These are phyloP conservation scores for Aleiodes leptofemur DNA, from an alignment of 2,888 invertebrate genomes.

Conservation along the genomic window DNA sequence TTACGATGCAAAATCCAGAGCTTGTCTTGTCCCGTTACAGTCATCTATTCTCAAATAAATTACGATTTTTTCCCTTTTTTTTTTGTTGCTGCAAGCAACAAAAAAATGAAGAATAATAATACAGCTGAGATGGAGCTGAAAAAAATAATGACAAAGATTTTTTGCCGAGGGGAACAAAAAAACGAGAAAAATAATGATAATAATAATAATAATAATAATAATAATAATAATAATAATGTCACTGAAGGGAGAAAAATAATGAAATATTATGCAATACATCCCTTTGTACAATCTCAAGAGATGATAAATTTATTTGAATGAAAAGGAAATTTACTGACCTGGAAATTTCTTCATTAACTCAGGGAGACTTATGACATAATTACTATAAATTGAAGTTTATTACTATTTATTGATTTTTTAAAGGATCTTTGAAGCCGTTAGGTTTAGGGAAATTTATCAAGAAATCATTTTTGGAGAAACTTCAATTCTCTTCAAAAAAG, in stretches of 20 bases:
- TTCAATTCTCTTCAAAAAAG: no score
- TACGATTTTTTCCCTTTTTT: neutral
- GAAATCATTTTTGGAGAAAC: no score
- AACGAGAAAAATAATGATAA: neutral
- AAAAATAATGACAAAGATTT: slow-evolving; percentile 4
- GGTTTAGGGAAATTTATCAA: no score
- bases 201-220: neutral
- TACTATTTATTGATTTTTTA: no score
- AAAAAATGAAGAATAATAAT: slow-evolving; percentile 1
- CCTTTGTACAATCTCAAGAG: neutral
- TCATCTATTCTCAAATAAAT: slow-evolving; percentile 1
- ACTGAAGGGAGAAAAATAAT: neutral
- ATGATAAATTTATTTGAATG: neutral
- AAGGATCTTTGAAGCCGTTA: no score
- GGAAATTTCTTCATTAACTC: no score
- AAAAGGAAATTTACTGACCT: no score
- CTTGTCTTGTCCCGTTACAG: slow-evolving; percentile 27
- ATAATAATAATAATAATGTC: neutral
- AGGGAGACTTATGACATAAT: no score
- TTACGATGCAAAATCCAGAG: slow-evolving; percentile 30
- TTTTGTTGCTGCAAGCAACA: neutral
- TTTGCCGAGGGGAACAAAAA: neutral
- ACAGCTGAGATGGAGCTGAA: neutral
- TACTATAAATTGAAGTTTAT: no score
- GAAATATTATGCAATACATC: slow-evolving; percentile 9